Conservation (phyloP, 2,113 vertebrate species). For the Phylloscopus trochilus region DNA sequence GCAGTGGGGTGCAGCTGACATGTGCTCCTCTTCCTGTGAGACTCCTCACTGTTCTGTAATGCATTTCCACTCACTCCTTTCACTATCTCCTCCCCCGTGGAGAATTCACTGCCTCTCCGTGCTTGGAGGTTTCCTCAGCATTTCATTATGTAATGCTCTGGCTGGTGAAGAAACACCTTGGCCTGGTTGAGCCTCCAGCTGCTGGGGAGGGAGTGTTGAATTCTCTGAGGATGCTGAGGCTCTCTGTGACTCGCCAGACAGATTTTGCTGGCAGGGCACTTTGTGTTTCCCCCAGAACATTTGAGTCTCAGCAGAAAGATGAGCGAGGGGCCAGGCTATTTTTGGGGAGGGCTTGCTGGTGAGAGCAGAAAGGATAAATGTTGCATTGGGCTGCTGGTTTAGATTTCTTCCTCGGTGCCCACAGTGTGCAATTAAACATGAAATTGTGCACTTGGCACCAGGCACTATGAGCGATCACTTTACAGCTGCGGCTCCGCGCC, state of each 20-base stretch:
- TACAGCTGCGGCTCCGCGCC: not conserved
- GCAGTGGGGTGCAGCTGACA: conserved; percentile 30
- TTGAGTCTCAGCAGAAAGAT: not conserved
- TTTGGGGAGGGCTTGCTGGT: not conserved
- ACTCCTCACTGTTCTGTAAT: conserved; percentile 2
- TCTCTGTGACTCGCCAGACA: not conserved
- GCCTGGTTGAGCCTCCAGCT: conserved; percentile 6
- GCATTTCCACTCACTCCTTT: not conserved
- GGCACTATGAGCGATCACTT: not conserved
- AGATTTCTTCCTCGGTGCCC: not conserved
- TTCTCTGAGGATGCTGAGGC: not conserved
- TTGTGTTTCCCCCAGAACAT: not conserved
- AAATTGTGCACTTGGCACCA: not conserved
- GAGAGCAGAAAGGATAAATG: not conserved
- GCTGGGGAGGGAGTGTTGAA: not conserved
- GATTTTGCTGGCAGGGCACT: not conserved
- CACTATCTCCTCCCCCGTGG: not conserved
- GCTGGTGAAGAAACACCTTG: conserved; percentile 22
- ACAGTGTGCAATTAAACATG: not conserved
- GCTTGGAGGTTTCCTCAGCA: not conserved
- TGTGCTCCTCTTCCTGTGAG: not conserved
- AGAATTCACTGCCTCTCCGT: not conserved
- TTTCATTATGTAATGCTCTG: not conserved
- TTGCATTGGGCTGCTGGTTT: not conserved
- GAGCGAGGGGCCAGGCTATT: not conserved